Base-by-base conservation (phyloP, 2,113 vertebrate genomes). In the Aegypius monachus region DNA sequence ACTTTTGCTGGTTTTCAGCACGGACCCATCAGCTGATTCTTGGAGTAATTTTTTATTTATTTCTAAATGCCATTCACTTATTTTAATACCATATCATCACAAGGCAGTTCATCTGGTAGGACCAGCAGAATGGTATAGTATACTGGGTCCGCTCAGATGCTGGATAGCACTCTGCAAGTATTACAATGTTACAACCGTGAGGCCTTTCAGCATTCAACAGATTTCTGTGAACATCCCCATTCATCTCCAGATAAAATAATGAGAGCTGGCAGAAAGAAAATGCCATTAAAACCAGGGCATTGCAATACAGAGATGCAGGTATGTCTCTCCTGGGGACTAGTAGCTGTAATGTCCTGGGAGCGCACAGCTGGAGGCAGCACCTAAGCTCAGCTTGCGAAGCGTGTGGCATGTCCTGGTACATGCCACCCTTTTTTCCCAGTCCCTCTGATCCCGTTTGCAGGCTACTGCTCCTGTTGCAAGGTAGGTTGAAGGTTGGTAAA, bases 1-100 rank as follows among this genome's bases (percentile, higher is more conserved):
- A 36, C 4, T 62, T 66, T 20, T 48, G 22, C 19, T 55, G 22
- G 34, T n/a, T 68, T 88, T 71, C 34, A 58, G 14, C 32, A 55
- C 3, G 3, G 21, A 43, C 2, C 2, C 0, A 3, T 38, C 47
- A 79, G 29, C 6, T 80, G 13, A 55, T 25, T 65, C 12, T 32
- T 50, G 36, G 22, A 70, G 31, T 65, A 26, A 4, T 42, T 65
- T 75, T 65, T 4, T 0, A 22, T 25, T 50, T 42, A 40, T 83
- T 74, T 91, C 42, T 74, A 68, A 40, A 66, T 38, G 15, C 8
- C 7, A 21, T 17, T 61, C 22, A 26, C 8, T 83, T 58, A 10
- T 71, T 86, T 68, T 36, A 81, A 36, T 40, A 34, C 2, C 8
- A 2, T 50, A 10, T 23, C 34, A 47, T 56, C 45, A 65, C 2